Evolutionary conservation across 2,113 vertebrate species (phyloP).

Genomic region (Isichthys henryi): DNA sequence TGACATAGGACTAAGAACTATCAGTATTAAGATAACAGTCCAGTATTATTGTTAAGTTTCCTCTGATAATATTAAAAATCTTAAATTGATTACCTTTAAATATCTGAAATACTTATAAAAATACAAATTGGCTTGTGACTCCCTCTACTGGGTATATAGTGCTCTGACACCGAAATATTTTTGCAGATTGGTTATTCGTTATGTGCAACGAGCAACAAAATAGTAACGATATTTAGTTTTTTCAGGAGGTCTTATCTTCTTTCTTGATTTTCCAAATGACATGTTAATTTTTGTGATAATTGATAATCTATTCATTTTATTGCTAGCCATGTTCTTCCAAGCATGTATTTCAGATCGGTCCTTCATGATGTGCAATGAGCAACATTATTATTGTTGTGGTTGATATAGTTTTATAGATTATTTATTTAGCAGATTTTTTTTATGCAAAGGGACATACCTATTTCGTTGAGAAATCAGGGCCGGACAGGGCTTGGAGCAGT

Average conservation of each 20-base stretch:
- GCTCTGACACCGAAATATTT: background rate
- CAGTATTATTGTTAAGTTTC: background rate
- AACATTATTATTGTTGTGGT: background rate
- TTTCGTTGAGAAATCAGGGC: background rate
- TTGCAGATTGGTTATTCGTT: background rate
- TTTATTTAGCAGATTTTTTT: background rate
- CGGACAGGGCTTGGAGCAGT: background rate
- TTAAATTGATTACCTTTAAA: background rate
- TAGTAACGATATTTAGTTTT: background rate
- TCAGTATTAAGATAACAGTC: background rate
- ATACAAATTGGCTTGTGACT: background rate
- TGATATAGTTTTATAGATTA: background rate
- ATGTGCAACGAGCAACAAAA: background rate
- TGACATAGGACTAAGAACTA: background rate
- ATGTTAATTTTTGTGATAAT: no score
- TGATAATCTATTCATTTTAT: background rate
- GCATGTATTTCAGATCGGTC: background rate
- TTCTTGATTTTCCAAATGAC: no score
- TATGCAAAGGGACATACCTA: background rate
- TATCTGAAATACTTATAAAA: background rate
- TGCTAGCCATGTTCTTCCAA: background rate
- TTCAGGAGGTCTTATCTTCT: background rate
- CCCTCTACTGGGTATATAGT: conserved; percentile 4
- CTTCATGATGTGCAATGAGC: background rate
- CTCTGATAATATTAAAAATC: conserved; percentile 1